These are phyloP conservation scores for Trichonephila inaurata DNA, from an alignment of 1,140 invertebrate genomes.

Conservation along the genomic window DNA sequence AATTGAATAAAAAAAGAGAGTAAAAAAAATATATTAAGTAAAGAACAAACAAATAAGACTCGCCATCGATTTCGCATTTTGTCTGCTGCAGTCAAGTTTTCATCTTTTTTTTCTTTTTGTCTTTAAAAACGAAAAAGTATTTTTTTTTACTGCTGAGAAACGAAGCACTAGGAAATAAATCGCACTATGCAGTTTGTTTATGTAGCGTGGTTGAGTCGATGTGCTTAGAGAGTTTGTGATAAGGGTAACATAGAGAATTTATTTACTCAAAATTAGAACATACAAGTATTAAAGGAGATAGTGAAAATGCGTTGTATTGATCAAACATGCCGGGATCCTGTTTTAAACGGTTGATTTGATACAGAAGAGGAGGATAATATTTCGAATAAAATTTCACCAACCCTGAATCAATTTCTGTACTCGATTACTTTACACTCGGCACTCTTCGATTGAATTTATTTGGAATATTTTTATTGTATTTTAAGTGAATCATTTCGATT, in stretches of 20 bases:
- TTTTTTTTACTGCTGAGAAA: neutral
- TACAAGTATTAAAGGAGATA: constrained; percentile 17
- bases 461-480: no score
- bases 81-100: constrained; percentile 48
- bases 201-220: neutral
- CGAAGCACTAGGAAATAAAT: constrained; percentile 36
- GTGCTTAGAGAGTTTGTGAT: constrained; percentile 14
- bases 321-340: neutral
- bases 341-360: neutral
- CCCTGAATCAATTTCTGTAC: neutral
- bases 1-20: constrained; percentile 51
- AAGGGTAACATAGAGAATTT: constrained; percentile 33
- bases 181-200: constrained; percentile 11
- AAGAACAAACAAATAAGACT: constrained; percentile 42
- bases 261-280: constrained; percentile 51
- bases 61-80: constrained; percentile 55
- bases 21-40: constrained; percentile 21
- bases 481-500: neutral
- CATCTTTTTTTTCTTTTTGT: constrained; percentile 4
- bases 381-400: neutral
- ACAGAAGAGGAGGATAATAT: neutral
- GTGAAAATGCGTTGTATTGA: neutral
- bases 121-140: constrained; percentile 2
- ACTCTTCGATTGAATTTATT: no score
- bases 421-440: neutral